A percentile compares a stretch with the other conserved stretches of the same genome.
phyloP scores from a whole-genome alignment of 2,888 invertebrate genomes.

The Anthophora plumipes region DNA sequence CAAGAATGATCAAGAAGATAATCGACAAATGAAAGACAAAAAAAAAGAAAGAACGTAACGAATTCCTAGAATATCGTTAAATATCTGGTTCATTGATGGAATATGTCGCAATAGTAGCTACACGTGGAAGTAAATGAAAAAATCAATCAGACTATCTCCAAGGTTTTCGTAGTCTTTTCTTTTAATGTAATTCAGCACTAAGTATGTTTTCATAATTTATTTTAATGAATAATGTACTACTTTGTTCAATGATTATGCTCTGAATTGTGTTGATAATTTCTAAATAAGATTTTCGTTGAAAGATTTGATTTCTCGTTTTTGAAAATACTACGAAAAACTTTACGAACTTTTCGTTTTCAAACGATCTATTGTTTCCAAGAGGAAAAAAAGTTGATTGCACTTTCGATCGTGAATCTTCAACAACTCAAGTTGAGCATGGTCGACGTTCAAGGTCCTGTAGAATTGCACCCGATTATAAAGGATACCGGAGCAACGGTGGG shows the following conservation, averaged over 20 bases:
- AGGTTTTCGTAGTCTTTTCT: too few relatives aligned
- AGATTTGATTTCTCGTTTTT: too few relatives aligned
- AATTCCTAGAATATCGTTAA: not conserved
- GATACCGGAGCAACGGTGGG: not conserved
- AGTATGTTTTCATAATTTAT: too few relatives aligned
- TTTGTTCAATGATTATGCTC: not conserved
- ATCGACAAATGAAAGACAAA: not conserved
- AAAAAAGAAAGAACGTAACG: not conserved
- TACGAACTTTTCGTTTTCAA: not conserved
- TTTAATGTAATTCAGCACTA: too few relatives aligned
- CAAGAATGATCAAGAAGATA: not conserved
- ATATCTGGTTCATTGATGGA: not conserved
- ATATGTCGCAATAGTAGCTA: not conserved
- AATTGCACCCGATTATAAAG: conserved; percentile 41
- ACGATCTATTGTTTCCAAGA: not conserved
- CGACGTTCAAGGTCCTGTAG: conserved; percentile 46
- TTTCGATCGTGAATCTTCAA: conserved; percentile 28
- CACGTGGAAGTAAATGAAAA: not conserved
- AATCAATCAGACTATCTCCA: too few relatives aligned
- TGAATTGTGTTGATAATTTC: too few relatives aligned
- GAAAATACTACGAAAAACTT: not conserved
- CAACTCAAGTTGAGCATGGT: conserved; percentile 30
- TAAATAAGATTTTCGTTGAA: too few relatives aligned
- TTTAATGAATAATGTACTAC: not conserved
- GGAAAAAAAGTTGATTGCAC: not conserved